phyloP scores from a whole-genome alignment of 2,888 invertebrate genomes.

The Mechanitis mazaeus region DNA sequence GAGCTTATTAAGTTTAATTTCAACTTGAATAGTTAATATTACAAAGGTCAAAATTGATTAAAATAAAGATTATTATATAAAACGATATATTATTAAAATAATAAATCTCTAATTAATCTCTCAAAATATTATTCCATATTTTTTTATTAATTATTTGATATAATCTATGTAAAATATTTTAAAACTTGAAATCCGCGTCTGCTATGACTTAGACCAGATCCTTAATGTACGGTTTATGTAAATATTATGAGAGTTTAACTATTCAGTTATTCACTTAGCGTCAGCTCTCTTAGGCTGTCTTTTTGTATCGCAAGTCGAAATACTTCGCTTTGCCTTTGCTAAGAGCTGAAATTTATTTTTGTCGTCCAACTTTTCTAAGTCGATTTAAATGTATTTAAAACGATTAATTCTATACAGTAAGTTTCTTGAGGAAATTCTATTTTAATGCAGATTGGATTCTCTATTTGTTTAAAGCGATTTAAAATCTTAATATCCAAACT shows the following conservation, averaged over 20 bases:
- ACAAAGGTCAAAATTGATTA: no score
- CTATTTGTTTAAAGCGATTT: background rate
- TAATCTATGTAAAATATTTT: slow-evolving; percentile 1
- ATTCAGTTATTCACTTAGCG: slow-evolving; percentile 74
- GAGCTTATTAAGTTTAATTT: no score
- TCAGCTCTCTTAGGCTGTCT: slow-evolving; percentile 58
- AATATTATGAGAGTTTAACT: slow-evolving; percentile 75
- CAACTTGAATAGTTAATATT: no score
- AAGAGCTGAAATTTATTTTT: slow-evolving; percentile 37
- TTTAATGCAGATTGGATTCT: background rate
- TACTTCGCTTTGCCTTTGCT: slow-evolving; percentile 43
- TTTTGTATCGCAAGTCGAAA: slow-evolving; percentile 60
- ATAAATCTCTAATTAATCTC: no score
- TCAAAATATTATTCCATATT: no score
- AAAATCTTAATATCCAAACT: no score
- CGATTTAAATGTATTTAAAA: slow-evolving; percentile 47
- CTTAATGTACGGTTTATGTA: slow-evolving; percentile 73
- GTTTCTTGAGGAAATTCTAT: slow-evolving; percentile 5
- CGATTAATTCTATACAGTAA: slow-evolving; percentile 44
- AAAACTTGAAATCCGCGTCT: slow-evolving; percentile 32
- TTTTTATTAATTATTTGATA: background rate
- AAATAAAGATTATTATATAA: no score
- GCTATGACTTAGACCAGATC: slow-evolving; percentile 44
- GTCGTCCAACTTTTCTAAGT: slow-evolving; percentile 29
- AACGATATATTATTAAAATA: no score